Evolutionary conservation across 2,888 invertebrate genomes (phyloP), one percentile per base, ranked within the genome.

Genomic region (Ptychoptera albimana): DNA sequence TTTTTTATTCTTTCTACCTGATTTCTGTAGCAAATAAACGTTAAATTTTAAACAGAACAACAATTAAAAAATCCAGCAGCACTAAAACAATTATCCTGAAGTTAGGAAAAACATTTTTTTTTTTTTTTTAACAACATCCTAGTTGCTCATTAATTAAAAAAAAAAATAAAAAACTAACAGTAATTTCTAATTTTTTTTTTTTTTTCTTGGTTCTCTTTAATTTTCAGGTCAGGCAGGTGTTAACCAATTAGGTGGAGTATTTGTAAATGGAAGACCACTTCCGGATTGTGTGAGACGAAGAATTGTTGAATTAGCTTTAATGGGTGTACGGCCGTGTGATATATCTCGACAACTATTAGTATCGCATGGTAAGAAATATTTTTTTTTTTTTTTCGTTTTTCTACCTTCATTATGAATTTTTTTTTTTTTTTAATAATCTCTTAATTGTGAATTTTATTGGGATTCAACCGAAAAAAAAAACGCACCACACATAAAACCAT

Each of bases 181-280:
- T 23, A 23, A 23, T 23, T 23, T 23, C 7, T 23, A 23, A 23
- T 23, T 5, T 23, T 23, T 23, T 7, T 23, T 5, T 23, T 34
- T 13, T 12, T 40, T 43, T 45, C 23, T 5, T 23, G 30, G 10
- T 12, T 40, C 40, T 45, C 23, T 43, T 43, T 48, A 48, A 40
- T 50, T 55, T 57, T 8, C 71, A 93, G 93, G 93, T 58, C 93
- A 94, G 73, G 92, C 92, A 37, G 94, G 94, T 52, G 92, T 96
- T 38, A 96, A 96, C 71, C 94, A 96, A 69, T 71, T 96, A 53
- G 94, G 94, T 42, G 94, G 94, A 37, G 92, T 94, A 46, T 94
- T 96, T 64, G 94, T 96, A 10, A 96, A 96, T 65, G 96, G 96
- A 1, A 78, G 94, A n/a, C 94, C 94, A 2, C 72, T 96, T 46